Conservation (phyloP, 2,113 vertebrate species). For the Actenoides lindsayi region DNA sequence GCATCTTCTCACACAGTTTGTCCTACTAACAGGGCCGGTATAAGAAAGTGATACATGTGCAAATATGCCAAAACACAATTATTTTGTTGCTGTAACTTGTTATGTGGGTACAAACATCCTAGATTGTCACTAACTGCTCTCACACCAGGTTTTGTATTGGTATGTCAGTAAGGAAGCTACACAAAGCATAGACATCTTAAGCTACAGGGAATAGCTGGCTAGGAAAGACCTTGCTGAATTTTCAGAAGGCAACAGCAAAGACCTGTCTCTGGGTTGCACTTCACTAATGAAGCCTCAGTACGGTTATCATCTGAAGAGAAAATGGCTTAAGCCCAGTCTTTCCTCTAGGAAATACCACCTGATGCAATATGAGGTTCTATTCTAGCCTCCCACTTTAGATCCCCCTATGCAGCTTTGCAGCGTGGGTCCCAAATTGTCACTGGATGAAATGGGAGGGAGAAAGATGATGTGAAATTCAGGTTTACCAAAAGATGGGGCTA, state of each 20-base stretch:
- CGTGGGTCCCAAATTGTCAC: not conserved
- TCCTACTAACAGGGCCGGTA: not conserved
- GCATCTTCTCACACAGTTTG: not conserved
- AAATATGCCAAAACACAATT: not conserved
- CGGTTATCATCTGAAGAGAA: not conserved
- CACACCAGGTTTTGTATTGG: not conserved
- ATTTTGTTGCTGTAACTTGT: not conserved
- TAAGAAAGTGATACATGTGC: not conserved
- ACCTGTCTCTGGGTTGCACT: not conserved
- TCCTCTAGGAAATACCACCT: not conserved
- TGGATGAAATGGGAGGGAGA: not conserved
- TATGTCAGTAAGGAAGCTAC: not conserved
- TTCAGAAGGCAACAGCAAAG: not conserved
- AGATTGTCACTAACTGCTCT: not conserved
- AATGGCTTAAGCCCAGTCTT: not conserved
- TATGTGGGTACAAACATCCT: not conserved
- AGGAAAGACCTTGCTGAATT: not conserved
- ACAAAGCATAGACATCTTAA: not conserved
- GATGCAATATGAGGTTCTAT: not conserved
- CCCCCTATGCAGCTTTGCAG: not conserved
- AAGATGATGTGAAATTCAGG: not conserved
- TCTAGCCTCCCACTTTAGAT: not conserved
- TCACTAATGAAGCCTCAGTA: not conserved
- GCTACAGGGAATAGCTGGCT: not conserved
- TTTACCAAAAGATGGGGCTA: slow-evolving; percentile 49